Evolutionary conservation across 1,140 invertebrate genomes (phyloP), one percentile per base, ranked within the genome.

Genomic region (Batillaria attramentaria): DNA sequence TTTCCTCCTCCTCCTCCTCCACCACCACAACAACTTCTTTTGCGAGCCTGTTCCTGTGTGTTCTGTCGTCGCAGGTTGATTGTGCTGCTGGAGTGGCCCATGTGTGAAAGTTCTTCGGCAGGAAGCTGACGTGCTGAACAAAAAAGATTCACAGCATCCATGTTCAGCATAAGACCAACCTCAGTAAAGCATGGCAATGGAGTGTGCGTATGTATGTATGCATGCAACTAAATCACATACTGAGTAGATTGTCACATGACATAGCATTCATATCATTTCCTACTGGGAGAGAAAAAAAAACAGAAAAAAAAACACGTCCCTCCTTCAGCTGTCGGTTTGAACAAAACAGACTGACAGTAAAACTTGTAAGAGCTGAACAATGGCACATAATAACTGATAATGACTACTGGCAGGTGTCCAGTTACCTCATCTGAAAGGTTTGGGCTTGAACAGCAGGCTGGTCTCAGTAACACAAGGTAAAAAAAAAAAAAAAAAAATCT

Each of bases 81-180:
- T 24, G 39, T 39, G 20, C 68, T 70, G n/a, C 42, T 2, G 41
- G 68, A 28, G n/a, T n/a, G n/a, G n/a, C n/a, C n/a, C n/a, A n/a
- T n/a, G n/a, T n/a, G n/a, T 39, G 39, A 6, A 24, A 42, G 20
- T 37, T 70, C 68, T 28, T 70, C 68, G 43, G 68, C 20, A 13
- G 68, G 68, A 24, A 70, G 68, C 41, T 70, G 68, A 28, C 68
- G 68, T 3, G 68, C 68, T 70, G 68, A 6, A 69, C 10, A 62
- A 16, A 62, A 62, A 16, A 62, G 5, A 16, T n/a, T n/a, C n/a
- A n/a, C n/a, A n/a, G n/a, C n/a, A n/a, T n/a, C n/a, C n/a, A n/a
- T n/a, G n/a, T n/a, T n/a, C n/a, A n/a, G n/a, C n/a, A 62, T n/a
- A 62, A 62, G 10, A 62, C 18, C 31, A 13, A 62, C 31, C 8